Percentiles rank a stretch among this genome's conserved stretches.
Conservation (phyloP, 1,140 invertebrate genomes). For the Leptinotarsa lineolata region DNA sequence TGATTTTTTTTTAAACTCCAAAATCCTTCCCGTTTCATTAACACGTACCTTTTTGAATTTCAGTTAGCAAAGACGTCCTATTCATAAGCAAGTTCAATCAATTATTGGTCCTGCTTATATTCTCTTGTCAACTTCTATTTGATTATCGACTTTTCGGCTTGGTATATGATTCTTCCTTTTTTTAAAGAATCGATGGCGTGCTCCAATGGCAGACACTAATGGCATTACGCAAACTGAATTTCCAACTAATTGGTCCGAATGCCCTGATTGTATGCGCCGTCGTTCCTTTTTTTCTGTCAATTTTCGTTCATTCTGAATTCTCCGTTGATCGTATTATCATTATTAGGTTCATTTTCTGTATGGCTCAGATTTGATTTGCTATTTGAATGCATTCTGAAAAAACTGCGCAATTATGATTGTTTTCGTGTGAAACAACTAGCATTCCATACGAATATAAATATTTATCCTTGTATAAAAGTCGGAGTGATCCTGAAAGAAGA, state of each 20-base stretch:
- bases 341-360: too few relatives aligned
- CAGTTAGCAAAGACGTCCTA: neutral
- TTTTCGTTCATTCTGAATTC: neutral
- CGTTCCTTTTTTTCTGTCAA: neutral
- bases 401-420: too few relatives aligned
- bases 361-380: too few relatives aligned
- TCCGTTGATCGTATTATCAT: neutral
- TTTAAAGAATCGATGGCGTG: slow-evolving; percentile 11
- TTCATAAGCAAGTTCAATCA: neutral
- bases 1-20: too few relatives aligned
- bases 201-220: slow-evolving; percentile 9
- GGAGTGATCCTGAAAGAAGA: too few relatives aligned
- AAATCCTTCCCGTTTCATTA: too few relatives aligned
- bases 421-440: too few relatives aligned
- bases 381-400: too few relatives aligned
- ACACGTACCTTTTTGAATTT: too few relatives aligned
- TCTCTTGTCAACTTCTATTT: neutral
- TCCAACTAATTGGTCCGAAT: slow-evolving; percentile 16
- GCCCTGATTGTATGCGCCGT: slow-evolving; percentile 15
- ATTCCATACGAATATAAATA: too few relatives aligned
- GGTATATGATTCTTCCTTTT: neutral
- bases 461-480: too few relatives aligned
- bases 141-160: neutral
- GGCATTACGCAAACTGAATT: slow-evolving; percentile 24
- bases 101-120: neutral